phyloP scores from a whole-genome alignment of 2,113 vertebrate species.

The Equus quagga region DNA sequence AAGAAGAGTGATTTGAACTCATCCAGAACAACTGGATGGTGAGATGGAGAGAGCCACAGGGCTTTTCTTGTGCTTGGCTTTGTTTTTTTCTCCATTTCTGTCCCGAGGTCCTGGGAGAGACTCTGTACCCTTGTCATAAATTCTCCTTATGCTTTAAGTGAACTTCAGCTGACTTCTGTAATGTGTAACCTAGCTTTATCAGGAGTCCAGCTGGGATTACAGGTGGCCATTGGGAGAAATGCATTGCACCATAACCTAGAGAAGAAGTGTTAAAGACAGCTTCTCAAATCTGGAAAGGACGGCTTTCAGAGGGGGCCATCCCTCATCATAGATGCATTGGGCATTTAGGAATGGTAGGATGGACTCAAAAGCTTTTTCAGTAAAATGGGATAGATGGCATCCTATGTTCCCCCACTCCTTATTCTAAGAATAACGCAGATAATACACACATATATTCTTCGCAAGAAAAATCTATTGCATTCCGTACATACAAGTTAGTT shows the following conservation, averaged over 20 bases:
- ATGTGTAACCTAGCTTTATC: background rate
- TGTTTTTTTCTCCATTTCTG: background rate
- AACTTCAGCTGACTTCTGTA: background rate
- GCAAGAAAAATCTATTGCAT: background rate
- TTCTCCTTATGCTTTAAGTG: background rate
- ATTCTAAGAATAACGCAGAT: background rate
- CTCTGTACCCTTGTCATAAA: background rate
- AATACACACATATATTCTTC: background rate
- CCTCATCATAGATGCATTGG: background rate
- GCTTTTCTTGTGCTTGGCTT: background rate
- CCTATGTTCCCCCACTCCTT: background rate
- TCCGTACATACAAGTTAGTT: background rate
- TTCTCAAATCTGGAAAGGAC: background rate
- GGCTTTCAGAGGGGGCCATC: background rate
- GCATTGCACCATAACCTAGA: background rate
- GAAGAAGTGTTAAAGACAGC: background rate
- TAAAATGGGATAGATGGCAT: background rate
- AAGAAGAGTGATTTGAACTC: background rate
- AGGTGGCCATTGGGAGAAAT: background rate
- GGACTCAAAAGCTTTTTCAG: background rate
- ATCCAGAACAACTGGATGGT: background rate
- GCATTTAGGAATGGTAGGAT: background rate
- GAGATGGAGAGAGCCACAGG: background rate
- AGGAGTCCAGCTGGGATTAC: background rate
- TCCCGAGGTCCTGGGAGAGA: background rate